Base-by-base conservation (phyloP, 2,113 vertebrate genomes). In the Chaetops frenatus region DNA sequence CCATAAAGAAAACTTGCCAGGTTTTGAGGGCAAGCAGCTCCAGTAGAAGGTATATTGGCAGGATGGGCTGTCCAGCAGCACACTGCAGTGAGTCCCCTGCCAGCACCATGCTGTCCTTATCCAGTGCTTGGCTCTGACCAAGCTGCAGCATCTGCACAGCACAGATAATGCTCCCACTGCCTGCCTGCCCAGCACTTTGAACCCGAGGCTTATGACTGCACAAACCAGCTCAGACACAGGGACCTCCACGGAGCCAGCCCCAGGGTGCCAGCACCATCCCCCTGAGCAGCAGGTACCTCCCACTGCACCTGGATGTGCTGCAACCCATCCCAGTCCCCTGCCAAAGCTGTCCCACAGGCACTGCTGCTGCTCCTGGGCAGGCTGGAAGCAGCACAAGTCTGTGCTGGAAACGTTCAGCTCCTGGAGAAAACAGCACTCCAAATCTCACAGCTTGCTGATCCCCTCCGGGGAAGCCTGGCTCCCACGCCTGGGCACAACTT, bases 401-500 rank as follows among this genome's bases (percentile, higher is more conserved):
- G 48, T 4, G 23, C 60, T 70, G 50, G 70, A 78, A 82, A 29
- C 15, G 19, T 54, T 38, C 12, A 20, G 15, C 51, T 40, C 20
- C 60, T 51, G 44, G 21, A 84, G 72, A n/a, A 88, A 76, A 47
- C 12, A 47, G 10, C 40, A 15, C 18, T 66, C 5, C 5, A 51
- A 58, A 53, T 35, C 79, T 56, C 40, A 31, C 15, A 4, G 64
- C 44, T 71, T 77, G 28, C 71, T 28, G 20, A 47, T 18, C 35
- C 51, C 28, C 21, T 19, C 24, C 0, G 0, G 69, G 60, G 17
- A 15, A 72, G 44, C 31, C n/a, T 0, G 0, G 58, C 56, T 85
- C 27, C 8, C 31, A 40, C 0, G 1, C 22, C 85, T 64, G 36
- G 81, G 40, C 77, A 79, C 61, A 58, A 25, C 64, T 42, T 42